phyloP scores from a whole-genome alignment of 2,113 vertebrate genomes.

The Xiphophorus maculatus region DNA sequence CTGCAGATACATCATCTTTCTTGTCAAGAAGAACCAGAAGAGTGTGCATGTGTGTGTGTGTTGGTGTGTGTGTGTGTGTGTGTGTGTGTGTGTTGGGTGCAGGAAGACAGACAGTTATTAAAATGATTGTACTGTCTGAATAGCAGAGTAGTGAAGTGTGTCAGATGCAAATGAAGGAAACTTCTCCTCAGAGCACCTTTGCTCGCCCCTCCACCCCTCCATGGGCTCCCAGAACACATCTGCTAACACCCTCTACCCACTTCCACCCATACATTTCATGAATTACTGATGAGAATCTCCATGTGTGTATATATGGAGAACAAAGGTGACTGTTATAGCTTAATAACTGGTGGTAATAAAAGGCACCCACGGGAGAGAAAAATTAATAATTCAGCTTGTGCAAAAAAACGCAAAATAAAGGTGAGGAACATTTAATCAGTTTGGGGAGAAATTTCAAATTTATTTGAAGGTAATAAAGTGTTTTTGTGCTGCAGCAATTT shows the following conservation, averaged over 20 bases:
- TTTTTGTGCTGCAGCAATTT: neutral
- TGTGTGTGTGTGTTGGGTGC: slow-evolving; percentile 1
- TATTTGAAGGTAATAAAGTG: too few relatives aligned
- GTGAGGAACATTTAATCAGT: slow-evolving; percentile 6
- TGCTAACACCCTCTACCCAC: slow-evolving; percentile 57
- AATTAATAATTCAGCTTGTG: slow-evolving; percentile 2
- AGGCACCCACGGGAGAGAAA: slow-evolving; percentile 7
- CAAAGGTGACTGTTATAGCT: slow-evolving; percentile 44
- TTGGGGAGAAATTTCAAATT: neutral
- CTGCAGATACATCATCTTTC: slow-evolving; percentile 60
- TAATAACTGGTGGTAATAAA: slow-evolving; percentile 36
- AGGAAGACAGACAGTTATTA: slow-evolving; percentile 73
- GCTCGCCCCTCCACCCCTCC: slow-evolving; percentile 56
- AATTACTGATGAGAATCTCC: slow-evolving; percentile 66
- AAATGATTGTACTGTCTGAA: slow-evolving; percentile 75
- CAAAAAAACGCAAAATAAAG: neutral
- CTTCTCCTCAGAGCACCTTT: slow-evolving; percentile 69
- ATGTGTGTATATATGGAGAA: slow-evolving; percentile 26
- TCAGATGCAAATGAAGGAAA: slow-evolving; percentile 79
- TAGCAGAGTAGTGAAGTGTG: slow-evolving; percentile 79
- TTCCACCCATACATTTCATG: slow-evolving; percentile 61
- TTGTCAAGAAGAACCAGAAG: slow-evolving; percentile 62
- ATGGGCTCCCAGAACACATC: slow-evolving; percentile 58
- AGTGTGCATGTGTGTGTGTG: neutral
- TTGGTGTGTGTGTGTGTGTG: neutral